These are phyloP conservation scores for Tethya wilhelma DNA, from an alignment of 37 sponge, comb jelly and placozoan species.

Conservation along the genomic window DNA sequence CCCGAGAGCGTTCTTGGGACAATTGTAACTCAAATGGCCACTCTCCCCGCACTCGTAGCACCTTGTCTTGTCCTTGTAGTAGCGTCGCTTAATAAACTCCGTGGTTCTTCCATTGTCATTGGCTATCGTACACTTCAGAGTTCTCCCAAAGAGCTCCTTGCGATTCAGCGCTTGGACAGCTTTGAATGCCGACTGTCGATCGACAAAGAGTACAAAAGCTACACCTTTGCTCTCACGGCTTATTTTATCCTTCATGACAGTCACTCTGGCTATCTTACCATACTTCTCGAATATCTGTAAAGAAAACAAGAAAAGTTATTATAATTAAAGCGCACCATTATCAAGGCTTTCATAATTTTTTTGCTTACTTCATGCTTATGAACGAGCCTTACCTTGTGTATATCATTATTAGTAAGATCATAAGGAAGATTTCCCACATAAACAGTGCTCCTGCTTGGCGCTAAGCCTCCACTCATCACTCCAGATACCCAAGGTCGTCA, in stretches of 20 bases:
- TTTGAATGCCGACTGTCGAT: conserved; percentile 69
- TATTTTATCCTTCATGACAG: conserved; percentile 74
- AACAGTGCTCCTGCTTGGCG: conserved; percentile 94
- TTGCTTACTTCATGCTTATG: neutral
- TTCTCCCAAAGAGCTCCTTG: conserved; percentile 92
- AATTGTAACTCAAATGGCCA: conserved; percentile 94
- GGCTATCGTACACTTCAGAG: conserved; percentile 85
- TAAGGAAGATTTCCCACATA: conserved; percentile 91
- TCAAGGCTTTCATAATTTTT: neutral
- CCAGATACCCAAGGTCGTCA: neutral
- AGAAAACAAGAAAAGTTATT: neutral
- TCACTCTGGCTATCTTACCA: conserved; percentile 88
- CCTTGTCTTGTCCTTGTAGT: conserved; percentile 83
- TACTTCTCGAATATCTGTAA: conserved; percentile 84
- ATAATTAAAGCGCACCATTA: conserved; percentile 23
- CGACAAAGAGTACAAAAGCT: conserved; percentile 90
- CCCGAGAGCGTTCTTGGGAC: conserved; percentile 86
- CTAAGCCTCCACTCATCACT: conserved; percentile 93
- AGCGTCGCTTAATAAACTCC: conserved; percentile 87
- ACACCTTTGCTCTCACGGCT: conserved; percentile 90
- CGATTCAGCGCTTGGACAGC: conserved; percentile 79
- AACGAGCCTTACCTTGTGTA: conserved; percentile 80
- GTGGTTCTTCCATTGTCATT: conserved; percentile 89
- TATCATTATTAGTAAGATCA: conserved; percentile 90
- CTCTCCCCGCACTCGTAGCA: conserved; percentile 96